Evolutionary conservation across 2,113 vertebrate species (phyloP).

Genomic region (Peromyscus leucopus): DNA sequence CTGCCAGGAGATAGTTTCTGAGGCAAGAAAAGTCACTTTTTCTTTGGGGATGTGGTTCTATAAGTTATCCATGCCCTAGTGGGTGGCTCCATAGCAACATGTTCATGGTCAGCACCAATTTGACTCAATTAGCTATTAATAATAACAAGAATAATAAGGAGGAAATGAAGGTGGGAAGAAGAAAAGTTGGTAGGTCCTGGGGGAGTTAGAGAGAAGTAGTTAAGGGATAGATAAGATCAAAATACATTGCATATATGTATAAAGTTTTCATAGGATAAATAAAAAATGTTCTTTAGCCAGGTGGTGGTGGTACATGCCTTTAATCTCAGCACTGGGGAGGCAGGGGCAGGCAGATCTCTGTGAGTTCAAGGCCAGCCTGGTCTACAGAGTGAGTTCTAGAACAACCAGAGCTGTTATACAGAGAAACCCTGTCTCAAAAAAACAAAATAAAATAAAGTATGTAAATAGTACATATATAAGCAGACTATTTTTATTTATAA

Average conservation of each 20-base stretch:
- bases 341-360: no score
- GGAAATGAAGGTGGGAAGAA: neutral
- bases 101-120: neutral
- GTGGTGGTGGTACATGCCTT: no score
- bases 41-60: neutral
- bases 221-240: neutral
- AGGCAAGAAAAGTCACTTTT: neutral
- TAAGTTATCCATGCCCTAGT: neutral
- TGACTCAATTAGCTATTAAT: neutral
- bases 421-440: no score
- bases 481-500: constrained; percentile 31
- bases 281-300: neutral
- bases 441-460: neutral
- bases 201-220: neutral
- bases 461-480: neutral
- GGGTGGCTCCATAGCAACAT: neutral
- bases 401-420: no score
- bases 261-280: neutral
- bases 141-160: neutral
- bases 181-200: neutral
- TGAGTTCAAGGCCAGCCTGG: no score
- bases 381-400: no score
- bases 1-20: neutral
- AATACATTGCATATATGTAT: neutral
- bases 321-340: no score